Evolutionary conservation across 2,113 vertebrate genomes (phyloP).

Genomic region (Tachysurus fulvidraco): DNA sequence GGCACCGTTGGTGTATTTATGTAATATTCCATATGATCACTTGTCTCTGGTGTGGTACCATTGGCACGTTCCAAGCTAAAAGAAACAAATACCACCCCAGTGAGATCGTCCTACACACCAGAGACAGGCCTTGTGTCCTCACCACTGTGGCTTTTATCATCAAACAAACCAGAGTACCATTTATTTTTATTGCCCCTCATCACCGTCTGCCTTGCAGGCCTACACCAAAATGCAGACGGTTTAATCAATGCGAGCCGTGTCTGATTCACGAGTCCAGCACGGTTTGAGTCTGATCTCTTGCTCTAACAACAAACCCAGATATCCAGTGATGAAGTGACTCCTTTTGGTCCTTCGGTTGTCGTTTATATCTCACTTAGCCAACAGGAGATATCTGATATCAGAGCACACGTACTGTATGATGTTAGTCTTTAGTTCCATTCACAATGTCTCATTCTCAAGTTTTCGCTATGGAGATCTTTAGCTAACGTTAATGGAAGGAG

Average conservation of each 20-base stretch:
- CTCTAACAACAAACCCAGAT: neutral
- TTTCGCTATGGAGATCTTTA: neutral
- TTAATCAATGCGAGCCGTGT: neutral
- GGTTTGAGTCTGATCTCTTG: neutral
- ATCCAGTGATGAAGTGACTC: neutral
- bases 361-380: neutral
- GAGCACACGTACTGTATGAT: neutral
- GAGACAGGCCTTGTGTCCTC: neutral
- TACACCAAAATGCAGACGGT: neutral
- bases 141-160: neutral
- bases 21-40: neutral
- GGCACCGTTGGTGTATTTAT: too few species aligned
- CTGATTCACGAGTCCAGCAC: neutral
- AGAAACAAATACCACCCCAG: neutral
- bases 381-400: neutral
- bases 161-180: neutral
- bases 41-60: neutral
- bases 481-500: neutral
- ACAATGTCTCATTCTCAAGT: neutral
- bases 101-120: neutral
- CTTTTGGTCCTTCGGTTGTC: neutral
- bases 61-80: neutral
- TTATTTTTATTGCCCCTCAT: slow-evolving; percentile 23
- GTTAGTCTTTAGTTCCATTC: too few species aligned
- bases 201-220: neutral